These are phyloP conservation scores for Andrena minutula DNA, from an alignment of 2,888 invertebrate genomes.

Conservation along the genomic window DNA sequence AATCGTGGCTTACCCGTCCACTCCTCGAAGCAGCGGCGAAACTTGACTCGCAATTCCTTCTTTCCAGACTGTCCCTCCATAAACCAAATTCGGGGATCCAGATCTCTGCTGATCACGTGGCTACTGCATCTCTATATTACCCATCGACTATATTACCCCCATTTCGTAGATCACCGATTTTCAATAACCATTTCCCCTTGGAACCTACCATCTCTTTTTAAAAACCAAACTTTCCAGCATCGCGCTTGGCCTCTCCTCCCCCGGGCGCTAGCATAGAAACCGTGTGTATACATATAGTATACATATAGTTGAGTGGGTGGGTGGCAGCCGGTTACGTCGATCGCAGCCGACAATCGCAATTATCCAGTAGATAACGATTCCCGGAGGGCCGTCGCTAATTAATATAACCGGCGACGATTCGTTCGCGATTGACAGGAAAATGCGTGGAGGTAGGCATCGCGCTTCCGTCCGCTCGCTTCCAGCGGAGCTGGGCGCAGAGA, in stretches of 20 bases:
- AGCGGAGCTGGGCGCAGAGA: slow-evolving; percentile 54
- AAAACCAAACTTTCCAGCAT: not conserved
- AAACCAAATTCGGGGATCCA: too few species aligned
- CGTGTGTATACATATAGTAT: slow-evolving; percentile 12
- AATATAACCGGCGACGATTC: slow-evolving; percentile 84
- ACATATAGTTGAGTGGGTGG: slow-evolving; percentile 10
- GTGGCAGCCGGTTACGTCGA: slow-evolving; percentile 65
- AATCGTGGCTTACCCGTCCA: slow-evolving; percentile 6
- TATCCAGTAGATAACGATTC: slow-evolving; percentile 81
- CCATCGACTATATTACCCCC: too few species aligned
- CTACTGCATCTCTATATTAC: too few species aligned
- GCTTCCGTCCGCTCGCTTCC: slow-evolving; percentile 23
- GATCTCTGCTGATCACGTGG: too few species aligned
- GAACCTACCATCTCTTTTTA: not conserved
- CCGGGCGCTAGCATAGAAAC: slow-evolving; percentile 14
- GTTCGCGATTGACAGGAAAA: slow-evolving; percentile 83
- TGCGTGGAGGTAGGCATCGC: slow-evolving; percentile 65
- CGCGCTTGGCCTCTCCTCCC: slow-evolving; percentile 10
- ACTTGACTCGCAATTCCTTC: not conserved
- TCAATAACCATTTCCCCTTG: too few species aligned
- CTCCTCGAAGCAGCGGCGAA: not conserved
- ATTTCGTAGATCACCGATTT: too few species aligned
- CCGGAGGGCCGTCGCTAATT: slow-evolving; percentile 82
- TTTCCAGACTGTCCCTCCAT: too few species aligned
- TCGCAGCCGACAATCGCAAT: slow-evolving; percentile 82